phyloP scores from a whole-genome alignment of 2,888 invertebrate species.

The Tetranychus piercei region DNA sequence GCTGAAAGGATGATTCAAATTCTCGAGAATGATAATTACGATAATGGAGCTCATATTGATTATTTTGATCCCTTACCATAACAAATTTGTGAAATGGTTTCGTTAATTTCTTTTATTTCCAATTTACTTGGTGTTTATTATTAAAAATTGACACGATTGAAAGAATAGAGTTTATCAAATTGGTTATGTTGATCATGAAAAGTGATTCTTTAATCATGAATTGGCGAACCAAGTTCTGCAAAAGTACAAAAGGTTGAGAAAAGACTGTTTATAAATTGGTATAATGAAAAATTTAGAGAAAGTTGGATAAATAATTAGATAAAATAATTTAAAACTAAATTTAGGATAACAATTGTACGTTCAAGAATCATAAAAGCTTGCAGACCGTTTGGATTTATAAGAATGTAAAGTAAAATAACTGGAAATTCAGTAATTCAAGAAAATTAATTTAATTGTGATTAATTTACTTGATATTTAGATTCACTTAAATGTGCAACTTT shows the following conservation, averaged over 20 bases:
- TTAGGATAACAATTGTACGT: too few species aligned
- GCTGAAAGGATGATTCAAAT: slow-evolving; percentile 51
- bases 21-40: slow-evolving; percentile 49
- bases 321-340: neutral
- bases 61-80: slow-evolving; percentile 44
- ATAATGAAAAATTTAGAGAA: neutral
- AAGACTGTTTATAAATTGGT: too few species aligned
- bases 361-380: too few species aligned
- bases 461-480: too few species aligned
- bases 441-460: too few species aligned
- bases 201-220: neutral
- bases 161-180: neutral
- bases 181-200: neutral
- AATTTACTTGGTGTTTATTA: neutral
- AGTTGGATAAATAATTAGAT: neutral
- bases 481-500: too few species aligned
- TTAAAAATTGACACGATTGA: neutral
- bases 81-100: neutral
- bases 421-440: too few species aligned
- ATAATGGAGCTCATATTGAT: slow-evolving; percentile 64
- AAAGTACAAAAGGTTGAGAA: neutral
- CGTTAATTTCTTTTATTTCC: neutral
- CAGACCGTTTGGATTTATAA: too few species aligned
- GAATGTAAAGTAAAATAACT: too few species aligned
- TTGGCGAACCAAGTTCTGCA: neutral